Conservation (phyloP, 2,113 vertebrate species). For the Motacilla tschutschensis region DNA sequence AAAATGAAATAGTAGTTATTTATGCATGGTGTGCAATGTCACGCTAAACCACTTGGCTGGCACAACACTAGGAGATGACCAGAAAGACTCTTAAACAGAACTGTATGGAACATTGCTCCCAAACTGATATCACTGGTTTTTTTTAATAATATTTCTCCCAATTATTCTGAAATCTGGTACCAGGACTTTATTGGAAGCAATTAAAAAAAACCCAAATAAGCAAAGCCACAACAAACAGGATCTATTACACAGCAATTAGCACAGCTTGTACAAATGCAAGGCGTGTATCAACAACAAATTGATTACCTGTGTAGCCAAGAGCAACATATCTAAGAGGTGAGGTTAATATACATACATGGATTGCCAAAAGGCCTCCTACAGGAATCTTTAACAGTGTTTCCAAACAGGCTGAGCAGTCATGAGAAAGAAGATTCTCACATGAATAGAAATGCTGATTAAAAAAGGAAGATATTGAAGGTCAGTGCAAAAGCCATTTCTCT, state of each 20-base stretch:
- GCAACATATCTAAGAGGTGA: background rate
- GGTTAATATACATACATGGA: background rate
- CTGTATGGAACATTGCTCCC: background rate
- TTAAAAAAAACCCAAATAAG: background rate
- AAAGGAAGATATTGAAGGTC: background rate
- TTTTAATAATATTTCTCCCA: background rate
- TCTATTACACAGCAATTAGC: background rate
- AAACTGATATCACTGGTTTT: background rate
- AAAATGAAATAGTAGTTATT: background rate
- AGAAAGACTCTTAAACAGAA: background rate
- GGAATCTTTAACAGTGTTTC: background rate
- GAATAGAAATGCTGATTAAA: conserved; percentile 3
- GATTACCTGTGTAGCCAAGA: background rate
- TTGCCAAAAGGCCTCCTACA: background rate
- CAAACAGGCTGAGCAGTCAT: background rate
- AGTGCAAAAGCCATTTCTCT: background rate
- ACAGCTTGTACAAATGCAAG: background rate
- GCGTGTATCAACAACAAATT: background rate
- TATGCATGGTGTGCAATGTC: background rate
- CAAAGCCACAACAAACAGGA: background rate
- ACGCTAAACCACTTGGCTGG: background rate
- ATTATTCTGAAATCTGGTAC: background rate
- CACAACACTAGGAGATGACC: background rate
- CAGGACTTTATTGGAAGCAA: background rate
- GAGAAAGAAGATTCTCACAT: background rate